Base-by-base conservation (phyloP, 2,797 vertebrate species). In the Xiphophorus birchmanni region DNA sequence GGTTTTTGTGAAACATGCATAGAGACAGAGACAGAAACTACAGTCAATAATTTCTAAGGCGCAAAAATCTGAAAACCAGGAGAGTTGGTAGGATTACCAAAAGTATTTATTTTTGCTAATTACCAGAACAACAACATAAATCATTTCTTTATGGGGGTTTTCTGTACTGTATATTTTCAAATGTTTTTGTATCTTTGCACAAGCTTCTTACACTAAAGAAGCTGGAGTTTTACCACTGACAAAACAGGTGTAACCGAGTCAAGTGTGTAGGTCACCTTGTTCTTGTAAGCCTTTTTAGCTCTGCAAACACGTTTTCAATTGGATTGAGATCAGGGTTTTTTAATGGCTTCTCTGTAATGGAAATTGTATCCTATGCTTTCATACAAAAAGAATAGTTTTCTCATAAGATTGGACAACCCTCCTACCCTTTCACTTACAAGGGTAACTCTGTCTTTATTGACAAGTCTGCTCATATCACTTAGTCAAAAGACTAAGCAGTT, bases 1-100 rank as follows among this genome's bases (percentile, higher is more conserved):
- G 73, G 44, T 82, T 42, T 85, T 84, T 87, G 76, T 77, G 82
- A 80, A 78, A 88, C 82, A 82, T 86, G 80, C 52, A 56, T 76
- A 81, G n/a, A 60, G 29, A 32, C 29, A 60, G 29, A 65, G 17
- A 37, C 4, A 63, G 29, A 35, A 32, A 18, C 15, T 63, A 63
- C 15, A 15, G 26, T 10, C n/a, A 37, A 65, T 8, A 32, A 35
- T 35, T 29, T 60, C 58, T 17, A 15, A 32, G 13, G 29, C 17
- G 29, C 13, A 56, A 60, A 63, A 32, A 35, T 63, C 29, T 63
- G 58, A 63, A 35, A 63, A 17, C 12, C 12, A 32, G 58, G 15
- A 63, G 29, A 63, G 5, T 32, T 32, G 23, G 21, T 11, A 56
- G 26, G 54, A 56, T 56, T n/a, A n/a, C 11, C 26, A 56, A n/a